Evolutionary conservation across 2,797 vertebrate genomes (phyloP).

Genomic region (Halcyon badia): DNA sequence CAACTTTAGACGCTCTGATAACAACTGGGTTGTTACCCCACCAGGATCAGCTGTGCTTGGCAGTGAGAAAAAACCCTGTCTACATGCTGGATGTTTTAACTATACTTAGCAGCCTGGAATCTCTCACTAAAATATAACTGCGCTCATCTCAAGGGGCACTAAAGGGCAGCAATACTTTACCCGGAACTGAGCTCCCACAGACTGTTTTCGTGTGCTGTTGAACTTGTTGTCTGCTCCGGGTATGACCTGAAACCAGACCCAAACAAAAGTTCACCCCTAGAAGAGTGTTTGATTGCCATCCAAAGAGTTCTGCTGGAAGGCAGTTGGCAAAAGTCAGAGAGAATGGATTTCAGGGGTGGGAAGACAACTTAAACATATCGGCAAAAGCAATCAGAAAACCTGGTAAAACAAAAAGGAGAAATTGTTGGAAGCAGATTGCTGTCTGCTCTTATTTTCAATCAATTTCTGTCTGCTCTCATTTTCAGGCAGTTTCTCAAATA

Average conservation of each 20-base stretch:
- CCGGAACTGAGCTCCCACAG: conserved; percentile 82
- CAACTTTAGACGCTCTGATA: background rate
- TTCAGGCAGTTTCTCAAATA: background rate
- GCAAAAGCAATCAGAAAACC: background rate
- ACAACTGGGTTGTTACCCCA: background rate
- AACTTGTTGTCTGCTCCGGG: conserved; percentile 74
- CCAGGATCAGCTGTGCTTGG: background rate
- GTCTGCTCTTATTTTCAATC: background rate
- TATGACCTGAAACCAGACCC: conserved; percentile 27
- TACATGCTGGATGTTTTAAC: background rate
- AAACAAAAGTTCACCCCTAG: background rate
- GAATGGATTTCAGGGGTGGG: background rate
- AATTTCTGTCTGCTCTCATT: background rate
- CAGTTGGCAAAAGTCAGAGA: background rate
- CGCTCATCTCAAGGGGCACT: background rate
- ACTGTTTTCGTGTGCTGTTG: conserved; percentile 82
- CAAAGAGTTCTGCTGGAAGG: background rate
- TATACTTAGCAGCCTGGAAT: background rate
- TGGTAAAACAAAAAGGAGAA: background rate
- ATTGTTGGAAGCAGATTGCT: background rate
- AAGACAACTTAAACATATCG: background rate
- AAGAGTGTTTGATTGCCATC: background rate
- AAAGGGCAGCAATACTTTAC: conserved; percentile 30
- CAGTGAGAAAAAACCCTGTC: background rate
- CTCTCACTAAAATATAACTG: background rate